These are phyloP conservation scores for Lepidurus couesii DNA, from an alignment of 1,140 invertebrate species.

Conservation along the genomic window DNA sequence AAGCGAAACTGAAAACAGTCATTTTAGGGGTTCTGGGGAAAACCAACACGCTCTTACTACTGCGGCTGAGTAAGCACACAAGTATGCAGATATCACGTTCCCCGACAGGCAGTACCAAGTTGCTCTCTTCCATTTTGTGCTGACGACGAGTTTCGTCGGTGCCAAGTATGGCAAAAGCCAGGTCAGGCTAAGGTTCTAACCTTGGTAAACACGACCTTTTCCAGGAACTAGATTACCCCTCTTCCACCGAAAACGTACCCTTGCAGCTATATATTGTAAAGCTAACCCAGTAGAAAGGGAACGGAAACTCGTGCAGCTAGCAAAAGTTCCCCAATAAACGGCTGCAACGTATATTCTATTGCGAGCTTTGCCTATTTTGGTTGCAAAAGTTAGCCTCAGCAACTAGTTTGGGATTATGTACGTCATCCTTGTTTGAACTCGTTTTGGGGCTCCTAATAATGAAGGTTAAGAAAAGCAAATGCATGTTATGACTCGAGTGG, in stretches of 20 bases:
- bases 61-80: neutral
- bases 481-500: too few relatives aligned
- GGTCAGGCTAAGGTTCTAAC: neutral
- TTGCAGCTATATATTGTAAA: slow-evolving; percentile 4
- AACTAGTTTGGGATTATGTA: neutral
- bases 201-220: slow-evolving; percentile 22
- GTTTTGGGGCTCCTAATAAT: too few relatives aligned
- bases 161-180: neutral
- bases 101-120: neutral
- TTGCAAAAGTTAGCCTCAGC: neutral
- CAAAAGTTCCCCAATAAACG: neutral
- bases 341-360: slow-evolving; percentile 14
- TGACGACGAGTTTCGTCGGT: neutral
- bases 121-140: neutral
- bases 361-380: neutral
- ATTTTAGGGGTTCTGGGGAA: slow-evolving; percentile 4
- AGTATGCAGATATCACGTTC: neutral
- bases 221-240: slow-evolving; percentile 11
- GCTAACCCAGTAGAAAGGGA: neutral
- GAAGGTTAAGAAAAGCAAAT: too few relatives aligned
- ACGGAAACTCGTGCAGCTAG: slow-evolving; percentile 6
- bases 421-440: too few relatives aligned
- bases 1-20: slow-evolving; percentile 12
- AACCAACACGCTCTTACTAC: neutral
- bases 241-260: neutral